Evolutionary conservation across 1,140 invertebrate genomes (phyloP), one percentile per base, ranked within the genome.

Genomic region (Brachionus asplanchnoidis): DNA sequence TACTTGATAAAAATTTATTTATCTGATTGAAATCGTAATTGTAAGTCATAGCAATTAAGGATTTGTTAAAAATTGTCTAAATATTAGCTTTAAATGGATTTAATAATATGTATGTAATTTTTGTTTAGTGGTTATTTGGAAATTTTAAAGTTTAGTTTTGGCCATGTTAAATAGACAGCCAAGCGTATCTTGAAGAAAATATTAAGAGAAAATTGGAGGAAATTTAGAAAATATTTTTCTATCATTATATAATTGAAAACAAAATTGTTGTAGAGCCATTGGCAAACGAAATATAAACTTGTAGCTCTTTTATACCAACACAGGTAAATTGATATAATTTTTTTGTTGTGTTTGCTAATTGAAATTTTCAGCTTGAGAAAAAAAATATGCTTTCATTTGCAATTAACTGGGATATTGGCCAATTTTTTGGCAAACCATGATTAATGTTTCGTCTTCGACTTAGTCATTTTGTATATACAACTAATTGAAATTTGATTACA

Each of bases 1-100:
- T 73, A 73, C 68, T 73, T 73, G 68, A 12, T 73, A 73, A 23
- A 73, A 73, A 73, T 73, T 73, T 73, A 42, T 73, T 73, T 73
- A 73, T 73, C 32, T 73, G 32, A 73, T 73, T 73, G 14, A 73
- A 20, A 17, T 73, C 20, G 68, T 73, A 73, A 32, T 73, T 46
- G 36, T 40, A 73, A 73, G 68, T 20, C 68, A 73, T 73, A 14
- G 7, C 6, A 42, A 17, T 40, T 36, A 42, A 73, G 12, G 32
- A 40, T 44, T 73, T 36, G 40, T 32, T 42, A 32, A 70, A 70
- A 28, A 28, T n/a, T 42, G 32, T 42, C 36, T 36, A 42, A 42
- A 73, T 42, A 42, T 68, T 32, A 32, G 32, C 28, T 28, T 11
- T 23, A 32, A 5, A 68, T n/a, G 32, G 23, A 26, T 26, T 28